Base-by-base conservation (phyloP, 2,888 invertebrate species). In the Drosophila pseudotalamancana region DNA sequence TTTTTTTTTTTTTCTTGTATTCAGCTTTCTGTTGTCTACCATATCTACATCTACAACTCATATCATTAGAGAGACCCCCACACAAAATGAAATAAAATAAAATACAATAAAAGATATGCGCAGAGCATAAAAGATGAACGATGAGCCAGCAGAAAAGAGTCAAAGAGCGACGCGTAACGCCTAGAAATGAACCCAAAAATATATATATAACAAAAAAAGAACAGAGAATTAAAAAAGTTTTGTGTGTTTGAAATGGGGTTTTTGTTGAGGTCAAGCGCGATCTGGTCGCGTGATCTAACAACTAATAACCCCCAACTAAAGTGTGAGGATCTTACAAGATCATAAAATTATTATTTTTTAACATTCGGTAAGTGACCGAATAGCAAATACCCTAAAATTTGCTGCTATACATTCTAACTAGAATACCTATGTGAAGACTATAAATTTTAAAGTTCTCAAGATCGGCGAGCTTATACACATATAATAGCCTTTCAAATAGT, bases 91-190 rank as follows among this genome's bases (percentile, higher is more conserved):
- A 29, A 57, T n/a, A 64, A 42, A 34, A 49, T 21, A 39, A 32
- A 42, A 43, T 21, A 31, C 19, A 18, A 43, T 29, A 50, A 55
- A 67, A 73, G 57, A 51, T 66, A 79, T 75, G 72, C 64, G 72
- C 76, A 49, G 53, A 62, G 76, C 76, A 72, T 76, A 72, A 71
- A 68, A 84, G 87, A 77, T 77, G 81, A 77, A 75, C 77, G 76
- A 87, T 81, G 83, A 86, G 86, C 61, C 82, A 70, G 85, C 80
- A 85, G 62, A 78, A 81, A 81, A 68, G 46, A 1, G 4, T 21
- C 19, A 21, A 23, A 9, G 4, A 16, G 51, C 37, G 39, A 57
- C 70, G 62, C 63, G 70, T 69, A 68, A 68, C 61, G 63, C 71
- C 45, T 39, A 51, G 62, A 45, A 43, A 61, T 65, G 34, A 31